Conservation (phyloP, 2,797 vertebrate species). For the Chromis chromis region DNA sequence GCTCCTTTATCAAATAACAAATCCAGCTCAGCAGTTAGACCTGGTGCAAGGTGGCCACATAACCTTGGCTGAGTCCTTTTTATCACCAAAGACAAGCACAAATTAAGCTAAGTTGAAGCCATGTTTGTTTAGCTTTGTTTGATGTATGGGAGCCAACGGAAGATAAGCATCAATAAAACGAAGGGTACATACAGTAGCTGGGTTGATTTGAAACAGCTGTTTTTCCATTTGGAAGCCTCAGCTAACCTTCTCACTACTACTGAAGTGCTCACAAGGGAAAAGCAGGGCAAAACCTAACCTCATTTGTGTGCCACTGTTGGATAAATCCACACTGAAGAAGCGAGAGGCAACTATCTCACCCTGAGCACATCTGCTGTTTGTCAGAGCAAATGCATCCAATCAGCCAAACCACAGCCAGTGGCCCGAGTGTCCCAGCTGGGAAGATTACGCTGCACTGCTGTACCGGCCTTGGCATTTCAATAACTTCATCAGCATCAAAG, state of each 20-base stretch:
- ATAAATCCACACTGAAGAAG: constrained; percentile 25
- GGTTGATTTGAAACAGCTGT: constrained; percentile 40
- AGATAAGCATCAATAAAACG: constrained; percentile 1
- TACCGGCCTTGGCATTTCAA: constrained; percentile 43
- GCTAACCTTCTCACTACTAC: constrained; percentile 10
- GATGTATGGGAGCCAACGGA: background rate
- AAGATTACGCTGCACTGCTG: constrained; percentile 39
- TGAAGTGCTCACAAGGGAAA: constrained; percentile 4
- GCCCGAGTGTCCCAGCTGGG: constrained; percentile 46
- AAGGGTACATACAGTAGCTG: constrained; percentile 24
- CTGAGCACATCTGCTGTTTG: constrained; percentile 58
- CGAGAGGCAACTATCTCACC: constrained; percentile 33
- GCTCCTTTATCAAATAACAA: constrained; percentile 40
- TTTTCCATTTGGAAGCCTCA: constrained; percentile 9
- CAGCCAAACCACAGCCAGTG: constrained; percentile 44
- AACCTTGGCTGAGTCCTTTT: constrained; percentile 20
- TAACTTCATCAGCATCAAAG: constrained; percentile 30
- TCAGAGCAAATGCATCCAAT: constrained; percentile 56
- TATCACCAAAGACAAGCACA: constrained; percentile 12
- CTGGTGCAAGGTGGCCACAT: constrained; percentile 7
- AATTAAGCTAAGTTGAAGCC: constrained; percentile 56
- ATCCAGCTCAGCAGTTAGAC: constrained; percentile 25
- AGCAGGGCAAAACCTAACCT: constrained; percentile 7
- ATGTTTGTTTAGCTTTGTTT: constrained; percentile 52
- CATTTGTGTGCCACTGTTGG: constrained; percentile 22